phyloP scores from a whole-genome alignment of 2,113 vertebrate species.

The Actenoides lindsayi region DNA sequence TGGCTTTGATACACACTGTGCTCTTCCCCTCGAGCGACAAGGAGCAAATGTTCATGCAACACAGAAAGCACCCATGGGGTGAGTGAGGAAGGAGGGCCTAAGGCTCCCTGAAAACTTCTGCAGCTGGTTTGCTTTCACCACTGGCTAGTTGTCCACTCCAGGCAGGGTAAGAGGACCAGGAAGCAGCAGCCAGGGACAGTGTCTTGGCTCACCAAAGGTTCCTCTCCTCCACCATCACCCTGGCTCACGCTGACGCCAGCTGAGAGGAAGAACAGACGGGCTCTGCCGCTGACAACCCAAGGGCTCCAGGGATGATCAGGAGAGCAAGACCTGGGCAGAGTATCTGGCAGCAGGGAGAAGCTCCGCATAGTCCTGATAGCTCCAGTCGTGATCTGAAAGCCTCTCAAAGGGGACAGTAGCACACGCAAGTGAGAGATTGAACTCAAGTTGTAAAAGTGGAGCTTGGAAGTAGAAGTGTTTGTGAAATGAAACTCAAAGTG shows the following conservation, averaged over 20 bases:
- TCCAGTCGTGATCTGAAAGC: background rate
- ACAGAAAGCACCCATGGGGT: background rate
- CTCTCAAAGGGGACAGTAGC: background rate
- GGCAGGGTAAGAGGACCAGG: background rate
- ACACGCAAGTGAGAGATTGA: background rate
- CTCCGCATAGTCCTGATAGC: background rate
- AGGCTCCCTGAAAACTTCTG: background rate
- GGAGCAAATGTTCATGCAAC: background rate
- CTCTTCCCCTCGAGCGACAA: constrained; percentile 22
- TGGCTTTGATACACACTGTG: background rate
- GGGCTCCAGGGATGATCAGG: background rate
- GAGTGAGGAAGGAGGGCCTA: background rate
- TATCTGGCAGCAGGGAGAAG: background rate
- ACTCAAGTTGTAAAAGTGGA: background rate
- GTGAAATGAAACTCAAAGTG: background rate
- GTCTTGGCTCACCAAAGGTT: background rate
- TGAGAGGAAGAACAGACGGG: background rate
- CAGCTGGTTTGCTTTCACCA: background rate
- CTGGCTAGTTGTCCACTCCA: background rate
- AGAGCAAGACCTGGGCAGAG: background rate
- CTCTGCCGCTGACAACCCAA: background rate
- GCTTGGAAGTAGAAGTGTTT: background rate
- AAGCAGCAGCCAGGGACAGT: background rate
- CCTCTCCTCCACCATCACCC: background rate
- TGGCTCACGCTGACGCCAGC: background rate